Conservation (phyloP, 2,113 vertebrate genomes). For the Tragelaphus strepsiceros region DNA sequence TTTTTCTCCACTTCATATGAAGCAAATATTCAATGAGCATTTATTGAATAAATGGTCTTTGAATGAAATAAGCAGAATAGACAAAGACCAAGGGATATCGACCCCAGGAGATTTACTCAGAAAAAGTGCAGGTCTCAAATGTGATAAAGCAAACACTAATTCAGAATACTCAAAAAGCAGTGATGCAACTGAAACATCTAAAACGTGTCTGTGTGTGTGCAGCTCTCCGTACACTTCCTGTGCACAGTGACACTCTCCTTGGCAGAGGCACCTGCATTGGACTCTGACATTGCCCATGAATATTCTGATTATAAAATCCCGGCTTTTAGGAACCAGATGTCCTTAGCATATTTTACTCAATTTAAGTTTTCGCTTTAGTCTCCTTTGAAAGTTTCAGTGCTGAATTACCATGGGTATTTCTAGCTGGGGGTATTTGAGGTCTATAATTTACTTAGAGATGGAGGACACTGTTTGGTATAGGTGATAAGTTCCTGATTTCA, state of each 20-base stretch:
- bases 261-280: slow-evolving; percentile 56
- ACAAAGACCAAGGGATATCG: background rate
- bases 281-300: slow-evolving; percentile 69
- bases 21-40: background rate
- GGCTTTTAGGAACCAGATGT: slow-evolving; percentile 67
- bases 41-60: background rate
- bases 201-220: slow-evolving; percentile 16
- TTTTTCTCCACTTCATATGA: background rate
- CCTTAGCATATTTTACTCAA: slow-evolving; percentile 64
- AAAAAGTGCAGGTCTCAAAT: background rate
- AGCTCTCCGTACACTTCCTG: slow-evolving; percentile 38
- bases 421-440: slow-evolving; percentile 34
- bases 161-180: slow-evolving; percentile 26
- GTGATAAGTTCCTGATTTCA: background rate
- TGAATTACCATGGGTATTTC: slow-evolving; percentile 54
- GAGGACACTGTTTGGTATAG: slow-evolving; percentile 6
- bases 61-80: background rate
- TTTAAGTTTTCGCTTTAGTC: slow-evolving; percentile 57
- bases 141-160: slow-evolving; percentile 2
- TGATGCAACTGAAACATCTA: slow-evolving; percentile 51
- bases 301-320: slow-evolving; percentile 66
- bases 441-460: slow-evolving; percentile 19
- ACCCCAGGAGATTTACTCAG: background rate
- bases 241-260: slow-evolving; percentile 32
- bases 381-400: slow-evolving; percentile 47